Percentiles rank a stretch among this genome's conserved stretches.
Evolutionary conservation across 64 coral and sea anemone genomes (phyloP).

Genomic region (Montipora cactus): DNA sequence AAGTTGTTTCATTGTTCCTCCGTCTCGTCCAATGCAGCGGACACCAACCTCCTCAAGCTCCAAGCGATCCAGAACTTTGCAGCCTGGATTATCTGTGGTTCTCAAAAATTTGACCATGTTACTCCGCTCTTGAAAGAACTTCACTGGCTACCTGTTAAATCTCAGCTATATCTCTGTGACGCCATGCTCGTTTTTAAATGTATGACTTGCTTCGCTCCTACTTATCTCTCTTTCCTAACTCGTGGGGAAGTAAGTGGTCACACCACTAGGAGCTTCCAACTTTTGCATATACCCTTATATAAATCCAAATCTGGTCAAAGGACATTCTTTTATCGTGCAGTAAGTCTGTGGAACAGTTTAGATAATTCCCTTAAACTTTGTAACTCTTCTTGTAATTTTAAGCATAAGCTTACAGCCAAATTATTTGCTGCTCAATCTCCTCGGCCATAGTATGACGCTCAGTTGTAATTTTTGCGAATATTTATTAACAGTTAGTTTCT

Average conservation of each 20-base stretch:
- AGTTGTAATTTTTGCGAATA: too few relatives aligned
- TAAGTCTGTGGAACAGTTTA: conserved; percentile 46
- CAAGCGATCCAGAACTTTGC: background rate
- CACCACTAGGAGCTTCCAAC: conserved; percentile 34
- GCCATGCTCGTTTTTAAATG: conserved; percentile 18
- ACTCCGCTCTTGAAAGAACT: background rate
- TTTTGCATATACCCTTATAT: conserved; percentile 46
- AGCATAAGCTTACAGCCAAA: conserved; percentile 51
- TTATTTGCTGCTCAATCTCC: conserved; percentile 29
- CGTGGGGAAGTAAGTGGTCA: conserved; percentile 42
- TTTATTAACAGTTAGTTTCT: too few relatives aligned
- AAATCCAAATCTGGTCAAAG: conserved; percentile 58
- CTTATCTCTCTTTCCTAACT: conserved; percentile 50
- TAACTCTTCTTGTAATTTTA: conserved; percentile 65
- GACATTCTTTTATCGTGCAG: conserved; percentile 43
- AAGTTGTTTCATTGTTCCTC: background rate
- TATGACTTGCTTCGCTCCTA: conserved; percentile 41
- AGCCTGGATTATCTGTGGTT: background rate
- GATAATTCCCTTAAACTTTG: conserved; percentile 60
- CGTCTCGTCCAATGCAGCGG: background rate
- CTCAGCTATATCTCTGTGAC: background rate
- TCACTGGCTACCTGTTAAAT: too few relatives aligned
- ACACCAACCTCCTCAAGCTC: background rate
- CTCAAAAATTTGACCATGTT: background rate
- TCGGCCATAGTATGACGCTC: background rate